phyloP scores from a whole-genome alignment of 2,888 invertebrate species.

The Plebejus melissa region DNA sequence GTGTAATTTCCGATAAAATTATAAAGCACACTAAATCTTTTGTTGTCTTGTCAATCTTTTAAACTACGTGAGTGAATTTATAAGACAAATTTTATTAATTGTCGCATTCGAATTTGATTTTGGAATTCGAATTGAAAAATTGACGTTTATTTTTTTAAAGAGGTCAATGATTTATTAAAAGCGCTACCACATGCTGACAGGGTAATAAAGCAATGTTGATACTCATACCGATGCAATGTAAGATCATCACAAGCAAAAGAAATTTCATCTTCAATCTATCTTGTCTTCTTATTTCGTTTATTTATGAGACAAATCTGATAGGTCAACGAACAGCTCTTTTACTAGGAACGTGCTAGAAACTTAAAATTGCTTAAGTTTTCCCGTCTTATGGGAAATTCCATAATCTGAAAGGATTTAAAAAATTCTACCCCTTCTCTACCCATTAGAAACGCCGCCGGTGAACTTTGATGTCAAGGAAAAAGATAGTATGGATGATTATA shows the following conservation, averaged over 20 bases:
- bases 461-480: too few species aligned
- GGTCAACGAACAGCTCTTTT: too few species aligned
- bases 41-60: slow-evolving; percentile 63
- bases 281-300: too few species aligned
- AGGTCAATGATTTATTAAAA: background rate
- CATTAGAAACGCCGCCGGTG: too few species aligned
- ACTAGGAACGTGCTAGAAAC: too few species aligned
- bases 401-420: too few species aligned
- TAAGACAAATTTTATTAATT: slow-evolving; percentile 60
- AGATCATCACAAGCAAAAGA: background rate
- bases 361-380: too few species aligned
- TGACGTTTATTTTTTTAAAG: slow-evolving; percentile 6
- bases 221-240: background rate
- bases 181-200: background rate
- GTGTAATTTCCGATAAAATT: slow-evolving; percentile 29
- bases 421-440: too few species aligned
- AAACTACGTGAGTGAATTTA: slow-evolving; percentile 62
- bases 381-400: too few species aligned
- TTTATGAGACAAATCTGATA: background rate
- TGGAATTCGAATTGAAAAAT: slow-evolving; percentile 36
- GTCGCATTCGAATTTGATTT: slow-evolving; percentile 32
- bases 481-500: too few species aligned
- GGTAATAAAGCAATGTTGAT: slow-evolving; percentile 7
- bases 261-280: too few species aligned
- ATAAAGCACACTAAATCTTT: slow-evolving; percentile 53